A percentile compares a stretch with the other conserved stretches of the same genome.
These are phyloP conservation scores for Tapera naevia DNA, from an alignment of 2,797 vertebrate species.

Conservation along the genomic window DNA sequence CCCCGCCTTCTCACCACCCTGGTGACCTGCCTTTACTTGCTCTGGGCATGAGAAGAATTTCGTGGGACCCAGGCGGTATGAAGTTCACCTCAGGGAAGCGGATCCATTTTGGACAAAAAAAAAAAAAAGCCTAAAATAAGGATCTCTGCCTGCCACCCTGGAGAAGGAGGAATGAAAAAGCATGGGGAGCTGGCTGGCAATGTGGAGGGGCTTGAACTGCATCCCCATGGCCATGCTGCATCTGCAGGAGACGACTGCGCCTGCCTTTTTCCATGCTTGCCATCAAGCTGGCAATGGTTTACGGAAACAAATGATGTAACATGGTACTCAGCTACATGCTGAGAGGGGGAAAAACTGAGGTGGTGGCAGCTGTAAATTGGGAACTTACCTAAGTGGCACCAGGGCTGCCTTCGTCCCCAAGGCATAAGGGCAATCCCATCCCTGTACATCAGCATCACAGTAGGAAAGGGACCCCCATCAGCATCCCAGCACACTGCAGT, in stretches of 20 bases:
- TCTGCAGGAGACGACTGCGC: background rate
- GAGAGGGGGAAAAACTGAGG: background rate
- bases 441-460: rapidly evolving
- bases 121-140: background rate
- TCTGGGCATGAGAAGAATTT: background rate
- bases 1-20: background rate
- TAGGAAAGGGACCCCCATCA: background rate
- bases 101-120: background rate
- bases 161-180: background rate
- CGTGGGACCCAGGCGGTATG: rapidly evolving
- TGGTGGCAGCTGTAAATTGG: background rate
- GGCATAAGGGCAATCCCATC: rapidly evolving
- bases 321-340: rapidly evolving
- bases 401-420: background rate
- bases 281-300: background rate
- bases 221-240: rapidly evolving
- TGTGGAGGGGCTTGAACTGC: rapidly evolving
- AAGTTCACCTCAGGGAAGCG: background rate
- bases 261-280: background rate
- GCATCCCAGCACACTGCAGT: rapidly evolving
- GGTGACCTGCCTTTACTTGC: conserved; percentile 30
- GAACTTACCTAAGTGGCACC: background rate
- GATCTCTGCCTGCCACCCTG: background rate
- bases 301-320: background rate
- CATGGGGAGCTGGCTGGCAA: background rate